Evolutionary conservation across 2,797 vertebrate genomes (phyloP).

Genomic region (Lindbergichthys nudifrons): DNA sequence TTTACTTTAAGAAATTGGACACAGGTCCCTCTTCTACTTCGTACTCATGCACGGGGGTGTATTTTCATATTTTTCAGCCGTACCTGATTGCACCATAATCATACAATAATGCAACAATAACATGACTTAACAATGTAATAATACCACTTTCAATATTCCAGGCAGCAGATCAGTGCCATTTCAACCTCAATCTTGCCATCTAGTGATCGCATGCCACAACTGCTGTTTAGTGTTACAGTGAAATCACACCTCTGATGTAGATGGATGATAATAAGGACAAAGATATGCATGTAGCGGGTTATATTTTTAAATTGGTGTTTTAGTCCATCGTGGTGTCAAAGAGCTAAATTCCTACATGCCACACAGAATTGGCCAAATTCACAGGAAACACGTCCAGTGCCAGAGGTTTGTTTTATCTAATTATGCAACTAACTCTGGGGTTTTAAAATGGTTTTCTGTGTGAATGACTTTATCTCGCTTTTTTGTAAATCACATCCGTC

Average conservation of each 20-base stretch:
- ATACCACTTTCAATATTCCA: neutral
- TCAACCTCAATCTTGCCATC: constrained; percentile 17
- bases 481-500: constrained; percentile 9
- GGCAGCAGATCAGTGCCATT: neutral
- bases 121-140: neutral
- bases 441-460: constrained; percentile 2
- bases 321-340: neutral
- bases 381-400: neutral
- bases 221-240: neutral
- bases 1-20: neutral
- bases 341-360: neutral
- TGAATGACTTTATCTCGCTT: constrained; percentile 15
- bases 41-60: no score
- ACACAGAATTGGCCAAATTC: neutral
- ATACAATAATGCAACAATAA: neutral
- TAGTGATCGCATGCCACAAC: constrained; percentile 15
- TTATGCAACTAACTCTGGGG: neutral
- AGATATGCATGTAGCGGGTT: no score
- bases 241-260: neutral
- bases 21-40: neutral
- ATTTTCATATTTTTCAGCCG: neutral
- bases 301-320: neutral
- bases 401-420: constrained; percentile 2
- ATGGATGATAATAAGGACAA: neutral
- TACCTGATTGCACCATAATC: neutral